A percentile compares a stretch with the other conserved stretches of the same genome.
phyloP scores from a whole-genome alignment of 2,888 invertebrate genomes.

The Taphrorychus bicolor region DNA sequence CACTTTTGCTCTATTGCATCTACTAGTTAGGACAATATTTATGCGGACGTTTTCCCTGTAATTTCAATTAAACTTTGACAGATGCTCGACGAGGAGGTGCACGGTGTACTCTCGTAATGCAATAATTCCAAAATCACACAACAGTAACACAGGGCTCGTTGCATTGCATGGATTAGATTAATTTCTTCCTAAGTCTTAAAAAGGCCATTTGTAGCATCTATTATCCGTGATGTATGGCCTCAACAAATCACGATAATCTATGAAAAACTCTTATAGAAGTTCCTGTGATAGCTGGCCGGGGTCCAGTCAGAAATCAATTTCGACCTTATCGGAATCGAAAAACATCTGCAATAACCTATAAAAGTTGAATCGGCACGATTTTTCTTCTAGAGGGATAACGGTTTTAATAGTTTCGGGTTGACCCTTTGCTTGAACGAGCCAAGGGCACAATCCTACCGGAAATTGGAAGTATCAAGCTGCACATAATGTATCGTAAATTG shows the following conservation, averaged over 20 bases:
- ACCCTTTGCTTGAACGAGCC: too few species aligned
- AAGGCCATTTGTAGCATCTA: background rate
- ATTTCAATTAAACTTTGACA: constrained; percentile 27
- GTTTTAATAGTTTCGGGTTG: constrained; percentile 4
- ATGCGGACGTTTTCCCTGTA: constrained; percentile 9
- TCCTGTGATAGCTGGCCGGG: constrained; percentile 16
- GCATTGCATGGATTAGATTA: constrained; percentile 13
- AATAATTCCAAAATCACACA: constrained; percentile 17
- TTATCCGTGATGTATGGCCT: constrained; percentile 17
- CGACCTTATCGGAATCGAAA: constrained; percentile 31
- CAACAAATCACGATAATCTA: constrained; percentile 37
- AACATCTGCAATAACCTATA: constrained; percentile 37
- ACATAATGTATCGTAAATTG: too few species aligned
- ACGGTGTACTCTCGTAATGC: background rate
- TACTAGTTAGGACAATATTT: constrained; percentile 9
- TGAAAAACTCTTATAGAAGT: constrained; percentile 34
- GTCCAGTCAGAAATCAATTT: constrained; percentile 32
- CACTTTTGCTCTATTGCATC: background rate
- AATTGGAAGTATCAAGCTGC: too few species aligned
- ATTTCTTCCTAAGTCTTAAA: constrained; percentile 10
- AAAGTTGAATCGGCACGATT: constrained; percentile 27
- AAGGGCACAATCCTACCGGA: too few species aligned
- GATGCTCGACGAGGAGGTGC: background rate
- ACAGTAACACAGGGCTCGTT: background rate
- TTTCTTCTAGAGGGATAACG: constrained; percentile 11